Conservation (phyloP, 23 tunicate species). For the Trididemnum nubilum region DNA sequence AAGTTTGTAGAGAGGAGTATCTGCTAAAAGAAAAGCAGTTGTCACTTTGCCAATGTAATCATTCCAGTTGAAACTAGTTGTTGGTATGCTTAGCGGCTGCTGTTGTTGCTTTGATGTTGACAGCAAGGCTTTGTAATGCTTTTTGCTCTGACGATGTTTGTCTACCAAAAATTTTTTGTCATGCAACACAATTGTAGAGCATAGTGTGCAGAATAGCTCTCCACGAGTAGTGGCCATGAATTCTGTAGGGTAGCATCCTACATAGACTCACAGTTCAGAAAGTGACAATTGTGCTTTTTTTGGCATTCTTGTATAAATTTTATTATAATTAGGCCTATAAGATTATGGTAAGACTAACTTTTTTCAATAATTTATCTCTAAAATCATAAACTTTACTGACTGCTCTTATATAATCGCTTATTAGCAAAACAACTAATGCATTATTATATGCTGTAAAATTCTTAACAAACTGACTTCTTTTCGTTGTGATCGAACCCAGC, state of each 20-base stretch:
- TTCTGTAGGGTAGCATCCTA: conserved; percentile 41
- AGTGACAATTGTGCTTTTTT: conserved; percentile 38
- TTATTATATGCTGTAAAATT: too few relatives aligned
- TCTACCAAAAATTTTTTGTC: conserved; percentile 38
- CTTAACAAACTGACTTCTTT: too few relatives aligned
- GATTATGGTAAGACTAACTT: not conserved
- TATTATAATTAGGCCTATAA: not conserved
- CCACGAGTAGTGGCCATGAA: conserved; percentile 47
- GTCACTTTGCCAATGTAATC: conserved; percentile 40
- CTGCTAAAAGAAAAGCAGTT: conserved; percentile 40
- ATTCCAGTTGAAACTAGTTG: conserved; percentile 33
- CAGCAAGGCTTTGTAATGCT: conserved; percentile 21
- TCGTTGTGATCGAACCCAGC: too few relatives aligned
- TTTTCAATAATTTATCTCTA: not conserved
- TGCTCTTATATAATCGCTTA: too few relatives aligned
- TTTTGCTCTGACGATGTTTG: conserved; percentile 36
- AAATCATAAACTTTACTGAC: too few relatives aligned
- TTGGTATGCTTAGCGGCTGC: conserved; percentile 45
- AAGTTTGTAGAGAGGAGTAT: conserved; percentile 36
- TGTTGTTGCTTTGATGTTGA: conserved; percentile 42
- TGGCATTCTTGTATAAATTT: conserved; percentile 48
- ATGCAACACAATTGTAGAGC: conserved; percentile 53
- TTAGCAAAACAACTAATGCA: too few relatives aligned
- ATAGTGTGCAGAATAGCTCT: conserved; percentile 43
- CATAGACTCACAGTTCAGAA: conserved; percentile 40